These are phyloP conservation scores for Microtus pennsylvanicus DNA, from an alignment of 2,113 vertebrate species.

Conservation along the genomic window DNA sequence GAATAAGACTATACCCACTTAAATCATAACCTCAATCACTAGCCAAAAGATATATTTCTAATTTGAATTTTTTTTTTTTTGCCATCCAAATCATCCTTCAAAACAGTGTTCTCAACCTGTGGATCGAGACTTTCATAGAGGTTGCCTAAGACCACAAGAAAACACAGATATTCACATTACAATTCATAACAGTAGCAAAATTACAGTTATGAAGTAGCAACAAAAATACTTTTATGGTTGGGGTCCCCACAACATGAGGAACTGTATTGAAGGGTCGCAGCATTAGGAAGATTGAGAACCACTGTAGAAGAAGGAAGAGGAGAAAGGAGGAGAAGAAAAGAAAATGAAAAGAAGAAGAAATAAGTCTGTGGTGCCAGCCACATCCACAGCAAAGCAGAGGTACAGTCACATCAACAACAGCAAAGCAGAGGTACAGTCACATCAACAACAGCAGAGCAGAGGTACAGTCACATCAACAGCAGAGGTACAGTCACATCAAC, in stretches of 20 bases:
- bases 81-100: slow-evolving; percentile 25
- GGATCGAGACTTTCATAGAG: background rate
- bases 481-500: too few relatives aligned
- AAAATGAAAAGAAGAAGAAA: background rate
- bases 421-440: background rate
- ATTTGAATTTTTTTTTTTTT: background rate
- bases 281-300: background rate
- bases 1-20: background rate
- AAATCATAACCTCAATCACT: background rate
- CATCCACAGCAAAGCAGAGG: background rate
- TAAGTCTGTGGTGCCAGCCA: background rate
- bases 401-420: too few relatives aligned
- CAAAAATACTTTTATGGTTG: background rate
- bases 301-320: background rate
- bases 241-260: background rate
- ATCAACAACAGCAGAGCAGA: too few relatives aligned
- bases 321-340: background rate
- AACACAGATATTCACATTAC: background rate
- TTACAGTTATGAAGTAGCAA: background rate
- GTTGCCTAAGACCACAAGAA: background rate
- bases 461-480: too few relatives aligned
- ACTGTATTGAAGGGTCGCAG: background rate
- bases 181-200: background rate
- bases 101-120: background rate
- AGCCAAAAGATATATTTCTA: background rate